Evolutionary conservation across 2,888 invertebrate genomes (phyloP), one percentile per base, ranked within the genome.

Genomic region (Cistogaster globosa): DNA sequence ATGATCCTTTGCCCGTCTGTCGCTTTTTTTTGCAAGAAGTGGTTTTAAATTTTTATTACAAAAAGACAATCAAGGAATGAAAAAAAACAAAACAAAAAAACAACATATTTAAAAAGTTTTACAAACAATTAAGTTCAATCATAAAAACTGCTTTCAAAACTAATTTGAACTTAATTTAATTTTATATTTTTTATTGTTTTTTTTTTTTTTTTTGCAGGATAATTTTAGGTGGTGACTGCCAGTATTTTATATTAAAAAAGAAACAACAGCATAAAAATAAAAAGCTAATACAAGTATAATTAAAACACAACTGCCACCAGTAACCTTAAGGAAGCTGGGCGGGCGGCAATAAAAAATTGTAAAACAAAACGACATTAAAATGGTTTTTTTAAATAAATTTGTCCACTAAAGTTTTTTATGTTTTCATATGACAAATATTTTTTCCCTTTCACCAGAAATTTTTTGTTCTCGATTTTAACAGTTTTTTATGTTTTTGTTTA

Each of bases 41-140:
- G 4, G 1, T 26, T 26, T 26, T 26, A 26, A 26, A 26, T 42
- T 57, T 22, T n/a, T 38, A 5, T 2, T 4, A 12, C 26, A 11
- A 18, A 55, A 18, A 36, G 20, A 7, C 20, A 26, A 58, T 8
- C 18, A 53, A 16, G 14, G 7, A 1, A 16, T 48, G 1, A 48
- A 36, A 65, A 55, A 6, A 20, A 36, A n/a, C n/a, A 55, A 57
- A 32, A 7, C 2, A 42, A 0, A 16, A 18, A 65, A 51, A 65
- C 42, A 68, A 51, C 36, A 72, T 58, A 60, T 72, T 72, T 62
- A 60, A 51, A 74, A 68, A 71, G 58, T 80, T 77, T 80, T 58
- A n/a, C 68, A 77, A 84, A 81, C 84, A 81, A 72, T 84, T 84
- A 72, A 84, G 62, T 80, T 72, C 72, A 72, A 84, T 67, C 80